A percentile compares a stretch with the other conserved stretches of the same genome.
These are phyloP conservation scores for Pristionchus maxplancki DNA, from an alignment of 2,888 invertebrate genomes.

Conservation along the genomic window DNA sequence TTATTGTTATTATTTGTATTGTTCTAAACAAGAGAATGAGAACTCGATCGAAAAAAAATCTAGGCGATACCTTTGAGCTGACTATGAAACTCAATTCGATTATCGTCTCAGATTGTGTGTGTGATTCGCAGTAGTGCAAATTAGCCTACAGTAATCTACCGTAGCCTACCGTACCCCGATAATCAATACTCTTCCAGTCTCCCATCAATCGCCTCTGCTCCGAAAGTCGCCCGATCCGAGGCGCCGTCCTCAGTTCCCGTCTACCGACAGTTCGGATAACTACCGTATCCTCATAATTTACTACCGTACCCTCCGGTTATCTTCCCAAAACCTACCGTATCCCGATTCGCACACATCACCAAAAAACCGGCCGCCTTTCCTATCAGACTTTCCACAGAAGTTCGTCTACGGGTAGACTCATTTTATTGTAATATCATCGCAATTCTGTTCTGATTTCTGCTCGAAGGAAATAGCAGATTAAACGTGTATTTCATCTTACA, in stretches of 20 bases:
- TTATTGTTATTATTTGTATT: too few species aligned
- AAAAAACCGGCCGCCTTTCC: background rate
- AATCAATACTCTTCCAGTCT: background rate
- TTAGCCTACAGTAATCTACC: too few species aligned
- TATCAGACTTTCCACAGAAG: background rate
- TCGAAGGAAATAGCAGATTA: background rate
- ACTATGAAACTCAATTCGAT: background rate
- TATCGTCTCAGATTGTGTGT: background rate
- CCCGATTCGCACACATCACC: slow-evolving; percentile 1
- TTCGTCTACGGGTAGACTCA: background rate
- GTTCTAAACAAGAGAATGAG: too few species aligned
- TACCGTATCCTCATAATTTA: background rate
- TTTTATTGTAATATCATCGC: slow-evolving; percentile 9
- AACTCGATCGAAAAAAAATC: background rate
- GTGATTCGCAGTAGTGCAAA: too few species aligned
- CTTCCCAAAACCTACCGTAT: too few species aligned
- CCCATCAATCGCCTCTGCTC: background rate
- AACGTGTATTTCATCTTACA: slow-evolving; percentile 25
- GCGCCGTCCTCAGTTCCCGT: background rate
- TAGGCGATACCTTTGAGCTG: too few species aligned
- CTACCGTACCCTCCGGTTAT: background rate
- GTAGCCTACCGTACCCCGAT: too few species aligned
- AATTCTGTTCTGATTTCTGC: slow-evolving; percentile 31
- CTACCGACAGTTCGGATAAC: slow-evolving; percentile 23
- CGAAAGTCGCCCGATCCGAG: background rate